Evolutionary conservation across 2,113 vertebrate species (phyloP), one percentile per base, ranked within the genome.

Genomic region (Motacilla alba): DNA sequence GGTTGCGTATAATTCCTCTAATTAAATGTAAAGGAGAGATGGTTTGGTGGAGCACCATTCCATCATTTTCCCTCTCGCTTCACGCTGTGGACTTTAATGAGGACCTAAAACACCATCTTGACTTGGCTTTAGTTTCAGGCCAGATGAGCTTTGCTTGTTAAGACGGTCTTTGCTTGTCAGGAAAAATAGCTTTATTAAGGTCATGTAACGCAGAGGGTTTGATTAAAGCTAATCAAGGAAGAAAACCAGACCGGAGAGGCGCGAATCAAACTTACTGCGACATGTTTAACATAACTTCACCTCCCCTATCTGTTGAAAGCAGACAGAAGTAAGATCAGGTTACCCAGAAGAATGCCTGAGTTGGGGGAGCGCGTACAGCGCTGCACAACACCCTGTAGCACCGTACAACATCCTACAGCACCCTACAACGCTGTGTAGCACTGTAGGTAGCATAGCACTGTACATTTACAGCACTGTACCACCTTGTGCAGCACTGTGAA

Each of bases 181-280:
- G 97, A 97, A 97, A 98, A 98, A 98, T 93, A 97, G 96, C 97
- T 98, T 97, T 98, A 98, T 98, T 98, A 97, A 97, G 97, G 96
- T 96, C 96, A 94, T 89, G 94, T 63, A 97, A 98, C 10, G 33
- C 2, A 1, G 55, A 96, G 86, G 91, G 93, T 96, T 98, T 97
- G 97, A 97, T 98, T 98, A 97, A 97, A 97, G 97, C 97, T 98
- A 97, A 97, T 97, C 97, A 97, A 98, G 95, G 94, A 96, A 96
- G 94, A 92, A 97, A 96, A 95, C 94, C 95, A 96, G 97, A 96
- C 85, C 15, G 4, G 58, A 95, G 94, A 44, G 5, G 49, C 2
- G 82, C 24, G 47, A 97, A 97, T 87, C 94, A 89, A 97, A 93
- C 91, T 92, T 67, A 76, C 91, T 78, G 83, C 69, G 64, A 91